These are phyloP conservation scores for Agrochola lychnidis DNA, from an alignment of 2,888 invertebrate genomes.

Conservation along the genomic window DNA sequence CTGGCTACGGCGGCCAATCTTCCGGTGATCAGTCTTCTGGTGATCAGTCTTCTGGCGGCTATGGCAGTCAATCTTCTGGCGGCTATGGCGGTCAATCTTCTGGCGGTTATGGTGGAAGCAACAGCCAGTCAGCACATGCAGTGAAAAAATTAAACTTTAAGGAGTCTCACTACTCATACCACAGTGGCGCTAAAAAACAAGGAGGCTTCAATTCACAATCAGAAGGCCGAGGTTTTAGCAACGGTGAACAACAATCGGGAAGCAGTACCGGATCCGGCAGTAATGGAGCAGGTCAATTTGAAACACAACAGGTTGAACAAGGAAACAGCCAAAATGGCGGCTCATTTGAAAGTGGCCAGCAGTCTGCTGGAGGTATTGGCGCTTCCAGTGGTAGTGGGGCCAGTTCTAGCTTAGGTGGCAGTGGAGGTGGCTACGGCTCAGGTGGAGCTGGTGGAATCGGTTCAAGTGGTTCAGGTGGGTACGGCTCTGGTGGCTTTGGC, in stretches of 20 bases:
- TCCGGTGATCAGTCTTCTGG: constrained; percentile 11
- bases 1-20: neutral
- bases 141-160: constrained; percentile 62
- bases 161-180: constrained; percentile 70
- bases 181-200: constrained; percentile 58
- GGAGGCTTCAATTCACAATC: constrained; percentile 42
- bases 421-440: constrained; percentile 4
- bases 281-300: constrained; percentile 19
- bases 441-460: constrained; percentile 8
- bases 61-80: neutral
- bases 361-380: constrained; percentile 41
- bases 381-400: constrained; percentile 31
- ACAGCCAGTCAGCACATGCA: constrained; percentile 21
- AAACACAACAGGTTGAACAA: constrained; percentile 24
- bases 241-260: constrained; percentile 30
- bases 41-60: neutral
- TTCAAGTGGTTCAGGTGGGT: constrained; percentile 6
- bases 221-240: constrained; percentile 28
- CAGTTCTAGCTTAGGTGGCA: constrained; percentile 31
- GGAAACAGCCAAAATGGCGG: constrained; percentile 16
- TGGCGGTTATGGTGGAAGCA: constrained; percentile 5
- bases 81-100: constrained; percentile 15
- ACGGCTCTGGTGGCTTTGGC: constrained; percentile 22
- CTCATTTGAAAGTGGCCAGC: constrained; percentile 29
- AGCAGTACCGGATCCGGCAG: neutral